phyloP scores from a whole-genome alignment of 2,797 vertebrate genomes.

The Austrolebias charrua region DNA sequence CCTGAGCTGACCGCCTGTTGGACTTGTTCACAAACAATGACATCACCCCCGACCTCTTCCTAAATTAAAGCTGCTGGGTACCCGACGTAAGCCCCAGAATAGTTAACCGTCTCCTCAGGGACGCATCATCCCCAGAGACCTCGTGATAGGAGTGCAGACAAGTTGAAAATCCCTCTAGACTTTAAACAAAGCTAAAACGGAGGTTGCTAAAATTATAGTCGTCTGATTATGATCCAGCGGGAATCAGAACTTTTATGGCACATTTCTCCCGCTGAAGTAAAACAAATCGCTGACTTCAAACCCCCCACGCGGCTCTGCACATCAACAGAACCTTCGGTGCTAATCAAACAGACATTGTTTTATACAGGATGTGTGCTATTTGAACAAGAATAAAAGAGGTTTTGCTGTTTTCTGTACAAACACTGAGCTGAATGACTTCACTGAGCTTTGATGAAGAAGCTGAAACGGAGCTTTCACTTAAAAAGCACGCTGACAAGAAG shows the following conservation, averaged over 20 bases:
- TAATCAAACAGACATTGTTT: constrained; percentile 10
- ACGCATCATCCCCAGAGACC: constrained; percentile 10
- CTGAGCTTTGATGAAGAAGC: no score
- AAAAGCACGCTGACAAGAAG: no score
- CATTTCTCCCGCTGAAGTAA: constrained; percentile 14
- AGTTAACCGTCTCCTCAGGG: constrained; percentile 23
- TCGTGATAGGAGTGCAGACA: constrained; percentile 12
- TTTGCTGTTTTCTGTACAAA: no score
- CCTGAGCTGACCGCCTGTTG: background rate
- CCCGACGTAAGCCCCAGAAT: constrained; percentile 20
- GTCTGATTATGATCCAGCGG: constrained; percentile 17
- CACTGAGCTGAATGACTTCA: no score
- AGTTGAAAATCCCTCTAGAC: constrained; percentile 16
- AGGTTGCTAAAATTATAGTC: constrained; percentile 26
- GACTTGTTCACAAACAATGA: constrained; percentile 24
- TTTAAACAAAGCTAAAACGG: constrained; percentile 10
- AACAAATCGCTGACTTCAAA: constrained; percentile 14
- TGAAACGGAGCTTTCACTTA: no score
- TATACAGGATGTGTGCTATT: background rate
- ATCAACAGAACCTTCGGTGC: constrained; percentile 4
- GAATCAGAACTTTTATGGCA: constrained; percentile 13
- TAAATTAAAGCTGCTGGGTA: constrained; percentile 18
- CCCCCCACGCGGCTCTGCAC: constrained; percentile 1
- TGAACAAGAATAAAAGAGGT: background rate
- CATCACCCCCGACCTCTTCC: constrained; percentile 10